A percentile compares a stretch with the other conserved stretches of the same genome.
These are phyloP conservation scores for Acanthochromis polyacanthus DNA, from an alignment of 2,113 vertebrate species.

Conservation along the genomic window DNA sequence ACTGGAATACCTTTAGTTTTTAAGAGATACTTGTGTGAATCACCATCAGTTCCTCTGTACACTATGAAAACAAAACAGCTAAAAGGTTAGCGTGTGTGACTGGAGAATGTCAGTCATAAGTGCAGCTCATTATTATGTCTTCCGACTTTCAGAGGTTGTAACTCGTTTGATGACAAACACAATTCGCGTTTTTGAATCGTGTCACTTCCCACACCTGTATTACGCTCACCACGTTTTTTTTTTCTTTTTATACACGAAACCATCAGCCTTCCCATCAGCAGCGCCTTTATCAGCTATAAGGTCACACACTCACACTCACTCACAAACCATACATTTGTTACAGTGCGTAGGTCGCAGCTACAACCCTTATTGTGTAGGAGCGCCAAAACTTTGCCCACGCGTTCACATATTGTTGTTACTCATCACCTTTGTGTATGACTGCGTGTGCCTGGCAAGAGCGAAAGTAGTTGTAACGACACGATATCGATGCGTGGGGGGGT, in stretches of 20 bases:
- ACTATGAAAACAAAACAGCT: not conserved
- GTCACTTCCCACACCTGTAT: constrained; percentile 32
- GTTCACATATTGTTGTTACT: constrained; percentile 32
- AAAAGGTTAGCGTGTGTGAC: not conserved
- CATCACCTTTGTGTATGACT: constrained; percentile 28
- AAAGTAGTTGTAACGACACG: constrained; percentile 7
- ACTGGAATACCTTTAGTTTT: not conserved
- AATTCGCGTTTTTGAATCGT: not conserved
- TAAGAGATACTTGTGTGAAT: not conserved
- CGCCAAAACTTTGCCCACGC: constrained; percentile 38
- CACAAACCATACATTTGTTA: constrained; percentile 8
- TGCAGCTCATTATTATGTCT: not conserved
- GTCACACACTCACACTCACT: constrained; percentile 5
- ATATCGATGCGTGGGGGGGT: constrained; percentile 27
- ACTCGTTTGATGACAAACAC: constrained; percentile 14
- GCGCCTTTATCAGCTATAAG: not conserved
- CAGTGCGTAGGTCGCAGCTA: not conserved
- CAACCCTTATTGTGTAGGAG: constrained; percentile 35
- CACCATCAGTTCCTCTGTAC: not conserved
- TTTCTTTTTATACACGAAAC: constrained; percentile 11
- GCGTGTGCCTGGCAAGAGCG: not conserved
- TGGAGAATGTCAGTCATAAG: not conserved
- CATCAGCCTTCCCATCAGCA: constrained; percentile 58
- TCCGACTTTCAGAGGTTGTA: not conserved
- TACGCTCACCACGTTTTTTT: constrained; percentile 27